Conservation (phyloP, 1,140 invertebrate genomes). For the Argopecten irradians region DNA sequence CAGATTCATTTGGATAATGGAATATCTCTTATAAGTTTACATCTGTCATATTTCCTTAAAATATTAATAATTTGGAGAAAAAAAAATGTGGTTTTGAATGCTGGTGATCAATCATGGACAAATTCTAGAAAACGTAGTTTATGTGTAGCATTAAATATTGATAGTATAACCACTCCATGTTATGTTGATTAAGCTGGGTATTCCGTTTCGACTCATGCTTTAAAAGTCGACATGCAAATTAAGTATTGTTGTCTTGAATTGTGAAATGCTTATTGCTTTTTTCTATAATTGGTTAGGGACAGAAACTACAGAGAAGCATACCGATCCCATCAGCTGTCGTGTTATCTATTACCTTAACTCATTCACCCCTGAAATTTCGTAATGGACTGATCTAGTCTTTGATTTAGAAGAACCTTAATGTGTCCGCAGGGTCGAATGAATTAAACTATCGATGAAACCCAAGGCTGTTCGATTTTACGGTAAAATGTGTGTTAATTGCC, state of each 20-base stretch:
- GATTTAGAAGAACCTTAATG: no score
- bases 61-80: neutral
- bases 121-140: neutral
- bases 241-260: neutral
- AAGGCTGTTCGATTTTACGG: neutral
- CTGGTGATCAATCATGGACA: neutral
- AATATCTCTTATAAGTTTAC: neutral
- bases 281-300: neutral
- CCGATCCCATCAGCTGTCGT: neutral
- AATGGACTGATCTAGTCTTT: no score
- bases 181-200: neutral
- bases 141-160: neutral
- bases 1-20: neutral
- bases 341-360: neutral
- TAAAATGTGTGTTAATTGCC: neutral
- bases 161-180: neutral
- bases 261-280: neutral
- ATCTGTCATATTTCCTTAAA: neutral
- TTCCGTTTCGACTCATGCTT: neutral
- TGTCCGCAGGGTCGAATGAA: no score
- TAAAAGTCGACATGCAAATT: neutral
- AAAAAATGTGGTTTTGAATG: neutral
- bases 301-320: neutral
- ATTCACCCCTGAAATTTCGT: no score
- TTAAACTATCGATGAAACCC: no score